Conservation (phyloP, 2,113 vertebrate genomes). For the Vimba vimba region DNA sequence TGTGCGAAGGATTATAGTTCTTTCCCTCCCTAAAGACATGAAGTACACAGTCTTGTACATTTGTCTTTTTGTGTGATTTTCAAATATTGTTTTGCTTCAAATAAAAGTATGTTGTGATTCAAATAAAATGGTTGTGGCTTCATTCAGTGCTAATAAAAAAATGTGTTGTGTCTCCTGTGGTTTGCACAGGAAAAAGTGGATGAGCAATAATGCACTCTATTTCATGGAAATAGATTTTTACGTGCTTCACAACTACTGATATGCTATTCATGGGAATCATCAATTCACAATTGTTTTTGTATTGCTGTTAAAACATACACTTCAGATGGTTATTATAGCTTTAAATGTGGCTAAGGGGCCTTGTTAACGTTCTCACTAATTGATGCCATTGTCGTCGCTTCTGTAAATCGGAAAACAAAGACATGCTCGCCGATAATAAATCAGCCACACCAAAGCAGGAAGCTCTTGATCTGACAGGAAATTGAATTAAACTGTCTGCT, state of each 20-base stretch:
- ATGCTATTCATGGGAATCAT: not conserved
- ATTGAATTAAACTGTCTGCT: conserved; percentile 82
- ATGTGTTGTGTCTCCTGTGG: not conserved
- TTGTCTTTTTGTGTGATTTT: not conserved
- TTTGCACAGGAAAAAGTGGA: not conserved
- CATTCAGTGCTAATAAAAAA: not conserved
- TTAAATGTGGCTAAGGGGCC: conserved; percentile 10
- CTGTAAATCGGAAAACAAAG: conserved; percentile 77
- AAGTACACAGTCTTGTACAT: not conserved
- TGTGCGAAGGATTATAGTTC: no score
- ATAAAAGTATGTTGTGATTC: not conserved
- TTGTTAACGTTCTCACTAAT: conserved; percentile 30
- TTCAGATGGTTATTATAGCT: not conserved
- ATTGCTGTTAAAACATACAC: not conserved
- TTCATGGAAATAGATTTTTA: not conserved
- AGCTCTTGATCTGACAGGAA: conserved; percentile 84
- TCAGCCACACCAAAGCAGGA: conserved; percentile 73
- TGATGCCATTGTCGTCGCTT: conserved; percentile 62
- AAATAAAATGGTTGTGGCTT: not conserved
- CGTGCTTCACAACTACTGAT: not conserved
- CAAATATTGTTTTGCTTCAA: not conserved
- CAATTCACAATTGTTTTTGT: not conserved
- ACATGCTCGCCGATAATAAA: conserved; percentile 72
- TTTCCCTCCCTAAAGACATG: not conserved
- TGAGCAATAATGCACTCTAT: not conserved